phyloP scores from a whole-genome alignment of 2,797 vertebrate species.

The Arrhamphus sclerolepis region DNA sequence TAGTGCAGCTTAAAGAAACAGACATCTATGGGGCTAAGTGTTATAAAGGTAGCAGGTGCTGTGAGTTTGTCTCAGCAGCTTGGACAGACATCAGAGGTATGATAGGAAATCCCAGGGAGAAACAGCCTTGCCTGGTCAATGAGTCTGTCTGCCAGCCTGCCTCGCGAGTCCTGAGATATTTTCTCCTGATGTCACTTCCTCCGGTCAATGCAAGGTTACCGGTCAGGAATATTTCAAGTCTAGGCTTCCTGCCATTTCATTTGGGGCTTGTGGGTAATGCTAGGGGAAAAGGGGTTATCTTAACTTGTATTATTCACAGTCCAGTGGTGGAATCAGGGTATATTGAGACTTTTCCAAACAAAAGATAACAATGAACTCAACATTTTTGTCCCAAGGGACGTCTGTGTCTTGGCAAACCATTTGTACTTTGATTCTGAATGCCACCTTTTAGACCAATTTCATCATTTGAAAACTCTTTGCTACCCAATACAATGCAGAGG shows the following conservation, averaged over 20 bases:
- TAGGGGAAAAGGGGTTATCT: conserved; percentile 23
- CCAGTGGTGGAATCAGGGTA: no score
- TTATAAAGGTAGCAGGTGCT: conserved; percentile 51
- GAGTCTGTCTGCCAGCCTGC: conserved; percentile 55
- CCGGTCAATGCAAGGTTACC: conserved; percentile 52
- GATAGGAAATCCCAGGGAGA: conserved; percentile 68
- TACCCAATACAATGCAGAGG: no score
- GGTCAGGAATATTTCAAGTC: conserved; percentile 58
- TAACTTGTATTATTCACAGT: conserved; percentile 8
- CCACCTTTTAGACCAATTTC: no score
- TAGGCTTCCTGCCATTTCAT: conserved; percentile 67
- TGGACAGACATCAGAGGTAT: conserved; percentile 66
- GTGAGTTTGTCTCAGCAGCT: conserved; percentile 30
- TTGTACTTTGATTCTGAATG: no score
- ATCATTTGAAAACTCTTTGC: no score
- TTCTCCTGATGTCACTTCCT: conserved; percentile 68
- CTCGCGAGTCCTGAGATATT: conserved; percentile 36
- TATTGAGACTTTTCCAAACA: no score
- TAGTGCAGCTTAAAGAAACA: conserved; percentile 27
- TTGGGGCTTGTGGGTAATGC: conserved; percentile 11
- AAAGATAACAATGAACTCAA: no score
- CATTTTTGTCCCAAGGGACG: no score
- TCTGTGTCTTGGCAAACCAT: no score
- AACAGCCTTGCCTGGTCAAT: conserved; percentile 41
- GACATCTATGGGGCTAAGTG: conserved; percentile 1